Evolutionary conservation across 2,113 vertebrate genomes (phyloP).

Genomic region (Chaenocephalus aceratus): DNA sequence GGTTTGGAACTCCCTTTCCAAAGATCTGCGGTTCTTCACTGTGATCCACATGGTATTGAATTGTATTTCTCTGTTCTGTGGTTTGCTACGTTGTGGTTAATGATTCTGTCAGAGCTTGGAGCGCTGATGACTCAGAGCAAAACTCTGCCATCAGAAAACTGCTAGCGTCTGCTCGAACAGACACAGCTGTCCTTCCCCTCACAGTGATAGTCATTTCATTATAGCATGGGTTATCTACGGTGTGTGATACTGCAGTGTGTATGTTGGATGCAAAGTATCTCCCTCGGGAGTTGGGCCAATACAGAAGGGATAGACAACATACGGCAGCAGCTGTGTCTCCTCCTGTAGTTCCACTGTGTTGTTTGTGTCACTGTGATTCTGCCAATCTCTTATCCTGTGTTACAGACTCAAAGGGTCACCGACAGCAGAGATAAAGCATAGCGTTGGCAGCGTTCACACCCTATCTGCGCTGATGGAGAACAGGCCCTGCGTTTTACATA

Average conservation of each 20-base stretch:
- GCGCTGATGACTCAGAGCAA: not conserved
- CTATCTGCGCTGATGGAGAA: conserved; percentile 49
- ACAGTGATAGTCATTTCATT: conserved; percentile 14
- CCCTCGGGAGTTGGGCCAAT: conserved; percentile 33
- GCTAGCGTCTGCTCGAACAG: not conserved
- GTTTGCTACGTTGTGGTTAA: conserved; percentile 12
- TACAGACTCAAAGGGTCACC: conserved; percentile 32
- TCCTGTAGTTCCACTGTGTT: conserved; percentile 13
- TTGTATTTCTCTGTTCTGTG: conserved; percentile 25
- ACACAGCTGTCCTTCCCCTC: conserved; percentile 29
- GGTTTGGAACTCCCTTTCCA: not conserved
- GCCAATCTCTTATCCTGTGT: conserved; percentile 37
- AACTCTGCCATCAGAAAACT: conserved; percentile 2
- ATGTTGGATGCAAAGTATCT: conserved; percentile 18
- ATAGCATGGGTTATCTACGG: conserved; percentile 17
- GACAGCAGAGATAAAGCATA: conserved; percentile 58
- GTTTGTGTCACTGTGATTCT: conserved; percentile 36
- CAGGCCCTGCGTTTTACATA: conserved; percentile 50
- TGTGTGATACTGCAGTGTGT: conserved; percentile 22
- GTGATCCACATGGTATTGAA: not conserved
- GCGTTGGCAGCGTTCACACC: conserved; percentile 40
- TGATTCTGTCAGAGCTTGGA: conserved; percentile 16
- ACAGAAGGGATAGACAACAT: conserved; percentile 1
- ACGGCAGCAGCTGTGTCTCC: conserved; percentile 26
- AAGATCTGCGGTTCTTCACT: conserved; percentile 25